Evolutionary conservation across 2,797 vertebrate species (phyloP).

Genomic region (Apogon talboti): DNA sequence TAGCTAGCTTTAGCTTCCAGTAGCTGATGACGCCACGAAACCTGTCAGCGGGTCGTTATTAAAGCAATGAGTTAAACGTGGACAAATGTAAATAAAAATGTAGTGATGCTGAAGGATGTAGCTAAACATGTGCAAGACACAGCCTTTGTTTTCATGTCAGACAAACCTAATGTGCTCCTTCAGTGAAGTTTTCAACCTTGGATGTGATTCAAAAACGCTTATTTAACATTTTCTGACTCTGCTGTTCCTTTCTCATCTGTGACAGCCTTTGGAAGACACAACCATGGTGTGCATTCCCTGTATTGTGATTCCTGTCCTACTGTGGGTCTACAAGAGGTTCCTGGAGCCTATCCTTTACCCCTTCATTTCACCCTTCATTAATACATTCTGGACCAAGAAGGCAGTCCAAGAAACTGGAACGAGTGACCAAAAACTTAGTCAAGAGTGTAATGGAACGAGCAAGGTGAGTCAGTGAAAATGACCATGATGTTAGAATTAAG

Average conservation of each 20-base stretch:
- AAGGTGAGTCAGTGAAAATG: slow-evolving; percentile 66
- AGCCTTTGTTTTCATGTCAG: no score
- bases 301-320: slow-evolving; percentile 94
- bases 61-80: no score
- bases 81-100: no score
- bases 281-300: slow-evolving; percentile 97
- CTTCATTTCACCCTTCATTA: slow-evolving; percentile 88
- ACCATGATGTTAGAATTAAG: background rate
- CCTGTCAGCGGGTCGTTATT: no score
- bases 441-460: slow-evolving; percentile 63
- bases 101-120: no score
- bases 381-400: slow-evolving; percentile 86
- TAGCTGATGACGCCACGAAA: no score
- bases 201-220: no score
- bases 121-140: no score
- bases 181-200: no score
- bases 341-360: slow-evolving; percentile 93
- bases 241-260: slow-evolving; percentile 23
- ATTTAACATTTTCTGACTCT: slow-evolving; percentile 6
- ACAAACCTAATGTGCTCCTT: no score
- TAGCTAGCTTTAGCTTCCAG: no score
- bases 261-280: slow-evolving; percentile 21
- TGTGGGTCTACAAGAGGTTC: slow-evolving; percentile 98
- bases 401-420: slow-evolving; percentile 72
- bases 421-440: slow-evolving; percentile 49